A percentile compares a stretch with the other conserved stretches of the same genome.
phyloP scores from a whole-genome alignment of 2,888 invertebrate species.

The Sturmia bella region DNA sequence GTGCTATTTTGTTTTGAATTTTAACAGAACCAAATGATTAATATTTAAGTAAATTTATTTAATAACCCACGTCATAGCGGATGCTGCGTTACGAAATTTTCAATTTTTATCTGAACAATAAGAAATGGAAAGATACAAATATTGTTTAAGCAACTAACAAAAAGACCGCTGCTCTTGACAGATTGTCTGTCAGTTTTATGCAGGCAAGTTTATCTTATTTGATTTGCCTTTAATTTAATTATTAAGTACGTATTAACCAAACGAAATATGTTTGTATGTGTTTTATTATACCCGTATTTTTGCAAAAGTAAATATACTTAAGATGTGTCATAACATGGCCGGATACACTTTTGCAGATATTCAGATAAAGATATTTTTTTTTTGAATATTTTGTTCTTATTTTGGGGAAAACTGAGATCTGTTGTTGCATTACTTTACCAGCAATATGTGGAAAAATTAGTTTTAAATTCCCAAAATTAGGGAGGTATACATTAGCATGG shows the following conservation, averaged over 20 bases:
- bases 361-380: no score
- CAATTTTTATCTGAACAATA: slow-evolving; percentile 13
- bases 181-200: slow-evolving; percentile 39
- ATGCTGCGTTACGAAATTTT: slow-evolving; percentile 26
- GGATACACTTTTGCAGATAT: no score
- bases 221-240: neutral
- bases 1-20: slow-evolving; percentile 9
- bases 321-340: no score
- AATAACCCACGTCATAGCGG: slow-evolving; percentile 42
- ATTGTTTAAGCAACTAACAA: slow-evolving; percentile 39
- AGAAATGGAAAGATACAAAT: slow-evolving; percentile 3
- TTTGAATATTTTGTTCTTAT: no score
- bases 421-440: no score
- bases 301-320: no score
- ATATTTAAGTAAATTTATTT: slow-evolving; percentile 49
- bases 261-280: neutral
- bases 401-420: no score
- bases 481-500: no score
- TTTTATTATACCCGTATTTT: neutral
- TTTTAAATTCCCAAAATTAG: no score
- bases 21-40: slow-evolving; percentile 33
- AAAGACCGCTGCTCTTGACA: slow-evolving; percentile 37
- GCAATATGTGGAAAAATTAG: no score
- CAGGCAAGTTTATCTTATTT: slow-evolving; percentile 27
- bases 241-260: neutral